Percentiles rank a stretch among this genome's conserved stretches.
Conservation (phyloP, 2,797 vertebrate genomes). For the Petrocephalus schoutedeni region DNA sequence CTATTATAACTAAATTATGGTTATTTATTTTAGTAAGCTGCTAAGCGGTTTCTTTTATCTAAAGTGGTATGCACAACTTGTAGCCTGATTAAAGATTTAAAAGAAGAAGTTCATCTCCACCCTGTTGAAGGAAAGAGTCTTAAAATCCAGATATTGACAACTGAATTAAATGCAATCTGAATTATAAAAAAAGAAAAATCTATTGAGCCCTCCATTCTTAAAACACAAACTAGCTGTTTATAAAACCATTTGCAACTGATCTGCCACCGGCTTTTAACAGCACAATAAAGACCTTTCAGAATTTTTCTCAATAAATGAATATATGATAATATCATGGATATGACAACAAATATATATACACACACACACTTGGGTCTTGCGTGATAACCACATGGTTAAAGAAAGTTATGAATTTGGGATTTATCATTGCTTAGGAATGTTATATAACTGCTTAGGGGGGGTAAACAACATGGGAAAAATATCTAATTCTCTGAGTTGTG, state of each 20-base stretch:
- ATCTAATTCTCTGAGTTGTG: constrained; percentile 33
- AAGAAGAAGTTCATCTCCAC: background rate
- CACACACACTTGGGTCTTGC: background rate
- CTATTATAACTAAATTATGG: background rate
- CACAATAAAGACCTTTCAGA: background rate
- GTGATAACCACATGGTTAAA: background rate
- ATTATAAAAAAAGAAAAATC: background rate
- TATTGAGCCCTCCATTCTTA: background rate
- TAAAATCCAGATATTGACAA: background rate
- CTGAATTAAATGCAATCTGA: background rate
- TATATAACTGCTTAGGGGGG: background rate
- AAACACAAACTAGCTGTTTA: background rate
- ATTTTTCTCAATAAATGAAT: background rate
- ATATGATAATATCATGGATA: too few relatives aligned
- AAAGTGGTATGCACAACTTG: background rate
- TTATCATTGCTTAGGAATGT: background rate
- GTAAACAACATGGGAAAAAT: background rate
- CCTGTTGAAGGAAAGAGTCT: background rate
- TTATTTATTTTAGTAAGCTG: background rate
- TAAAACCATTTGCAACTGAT: background rate
- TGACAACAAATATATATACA: too few relatives aligned
- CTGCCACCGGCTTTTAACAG: background rate
- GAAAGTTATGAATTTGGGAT: background rate
- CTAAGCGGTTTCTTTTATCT: background rate
- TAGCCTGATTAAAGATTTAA: background rate